phyloP scores from a whole-genome alignment of 2,113 vertebrate species.

The Hemicordylus capensis region DNA sequence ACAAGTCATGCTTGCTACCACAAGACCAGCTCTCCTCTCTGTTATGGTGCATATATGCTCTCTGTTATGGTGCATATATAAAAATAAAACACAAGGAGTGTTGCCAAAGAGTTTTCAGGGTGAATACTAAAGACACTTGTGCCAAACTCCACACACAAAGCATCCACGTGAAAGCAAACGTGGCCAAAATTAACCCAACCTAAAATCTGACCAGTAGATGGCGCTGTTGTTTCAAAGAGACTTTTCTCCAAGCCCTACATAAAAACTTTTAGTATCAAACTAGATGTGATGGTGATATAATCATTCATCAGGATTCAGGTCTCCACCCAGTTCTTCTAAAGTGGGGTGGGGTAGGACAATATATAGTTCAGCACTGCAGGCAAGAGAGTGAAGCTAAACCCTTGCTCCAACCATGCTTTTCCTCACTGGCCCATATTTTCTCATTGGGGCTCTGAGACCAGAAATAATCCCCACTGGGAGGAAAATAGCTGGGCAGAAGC shows the following conservation, averaged over 20 bases:
- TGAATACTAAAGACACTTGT: background rate
- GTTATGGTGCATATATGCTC: too few relatives aligned
- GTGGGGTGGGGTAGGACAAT: background rate
- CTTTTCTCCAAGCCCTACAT: background rate
- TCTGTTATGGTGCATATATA: too few relatives aligned
- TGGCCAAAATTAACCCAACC: background rate
- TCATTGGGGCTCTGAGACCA: background rate
- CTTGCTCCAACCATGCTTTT: background rate
- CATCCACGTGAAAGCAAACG: background rate
- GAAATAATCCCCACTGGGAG: background rate
- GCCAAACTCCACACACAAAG: background rate
- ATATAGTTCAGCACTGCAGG: too few relatives aligned
- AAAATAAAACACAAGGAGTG: too few relatives aligned
- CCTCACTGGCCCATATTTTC: background rate
- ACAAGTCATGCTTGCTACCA: too few relatives aligned
- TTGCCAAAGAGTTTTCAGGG: background rate
- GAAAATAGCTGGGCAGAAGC: background rate
- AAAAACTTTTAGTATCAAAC: background rate
- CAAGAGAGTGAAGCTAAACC: too few relatives aligned
- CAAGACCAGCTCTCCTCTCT: too few relatives aligned
- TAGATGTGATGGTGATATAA: background rate
- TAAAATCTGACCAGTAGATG: slow-evolving; percentile 57
- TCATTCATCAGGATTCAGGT: background rate
- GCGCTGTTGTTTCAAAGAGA: slow-evolving; percentile 62
- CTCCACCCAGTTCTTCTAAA: background rate